Evolutionary conservation across 1,140 invertebrate genomes (phyloP).

Genomic region (Orius insidiosus): DNA sequence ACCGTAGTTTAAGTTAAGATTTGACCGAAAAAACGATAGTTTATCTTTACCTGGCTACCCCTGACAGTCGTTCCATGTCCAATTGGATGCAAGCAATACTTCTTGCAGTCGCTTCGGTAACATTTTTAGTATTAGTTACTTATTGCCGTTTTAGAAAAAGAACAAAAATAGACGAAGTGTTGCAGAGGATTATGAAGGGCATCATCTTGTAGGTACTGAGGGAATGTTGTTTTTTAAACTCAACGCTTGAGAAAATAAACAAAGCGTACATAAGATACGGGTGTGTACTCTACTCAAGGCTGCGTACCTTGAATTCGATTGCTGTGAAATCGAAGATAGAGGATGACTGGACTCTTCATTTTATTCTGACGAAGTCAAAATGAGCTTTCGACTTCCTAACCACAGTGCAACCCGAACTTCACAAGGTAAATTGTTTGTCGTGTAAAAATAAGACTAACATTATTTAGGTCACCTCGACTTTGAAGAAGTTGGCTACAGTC

Average conservation of each 20-base stretch:
- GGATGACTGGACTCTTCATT: conserved; percentile 11
- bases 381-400: conserved; percentile 1
- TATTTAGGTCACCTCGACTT: too few relatives aligned
- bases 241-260: not conserved
- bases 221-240: not conserved
- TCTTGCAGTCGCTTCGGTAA: conserved; percentile 4
- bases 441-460: too few relatives aligned
- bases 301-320: conserved; percentile 8
- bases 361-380: conserved; percentile 10
- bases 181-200: not conserved
- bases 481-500: too few relatives aligned
- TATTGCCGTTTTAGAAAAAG: not conserved
- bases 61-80: conserved; percentile 2
- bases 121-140: not conserved
- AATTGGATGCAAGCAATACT: conserved; percentile 6
- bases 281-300: not conserved
- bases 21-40: not conserved
- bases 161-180: not conserved
- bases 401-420: conserved; percentile 3
- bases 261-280: not conserved
- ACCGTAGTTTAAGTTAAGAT: conserved; percentile 1
- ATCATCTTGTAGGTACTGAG: not conserved
- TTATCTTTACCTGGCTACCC: conserved; percentile 1
- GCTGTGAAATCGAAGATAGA: conserved; percentile 10
- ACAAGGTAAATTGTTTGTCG: conserved; percentile 4